Evolutionary conservation across 2,797 vertebrate genomes (phyloP).

Genomic region (Rachycentron canadum): DNA sequence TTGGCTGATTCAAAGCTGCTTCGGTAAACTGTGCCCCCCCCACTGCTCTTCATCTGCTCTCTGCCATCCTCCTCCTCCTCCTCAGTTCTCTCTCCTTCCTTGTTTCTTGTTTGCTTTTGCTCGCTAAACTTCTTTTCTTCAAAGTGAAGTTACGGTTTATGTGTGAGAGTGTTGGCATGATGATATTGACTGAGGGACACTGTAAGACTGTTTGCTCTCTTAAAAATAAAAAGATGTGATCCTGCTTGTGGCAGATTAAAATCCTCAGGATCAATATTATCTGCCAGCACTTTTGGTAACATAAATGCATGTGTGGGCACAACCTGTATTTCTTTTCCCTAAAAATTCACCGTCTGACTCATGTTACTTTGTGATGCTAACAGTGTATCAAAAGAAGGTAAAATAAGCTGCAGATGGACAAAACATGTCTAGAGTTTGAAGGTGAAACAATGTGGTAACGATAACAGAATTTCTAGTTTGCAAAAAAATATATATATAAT

Average conservation of each 20-base stretch:
- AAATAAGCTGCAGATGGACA: constrained; percentile 68
- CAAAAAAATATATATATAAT: constrained; percentile 59
- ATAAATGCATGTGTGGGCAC: constrained; percentile 70
- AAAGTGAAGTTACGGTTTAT: constrained; percentile 64
- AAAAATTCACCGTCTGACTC: constrained; percentile 53
- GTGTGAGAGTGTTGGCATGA: constrained; percentile 61
- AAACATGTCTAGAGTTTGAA: constrained; percentile 52
- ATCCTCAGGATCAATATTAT: constrained; percentile 56
- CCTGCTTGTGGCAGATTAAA: constrained; percentile 38
- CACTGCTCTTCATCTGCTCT: constrained; percentile 73
- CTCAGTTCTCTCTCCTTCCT: constrained; percentile 46
- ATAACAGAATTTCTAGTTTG: constrained; percentile 59
- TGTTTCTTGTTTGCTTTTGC: constrained; percentile 54
- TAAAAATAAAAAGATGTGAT: constrained; percentile 21
- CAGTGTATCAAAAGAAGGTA: constrained; percentile 64
- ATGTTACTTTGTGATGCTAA: constrained; percentile 72
- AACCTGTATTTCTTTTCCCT: constrained; percentile 59
- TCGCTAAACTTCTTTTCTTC: constrained; percentile 57
- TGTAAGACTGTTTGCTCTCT: constrained; percentile 45
- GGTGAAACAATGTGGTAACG: constrained; percentile 54
- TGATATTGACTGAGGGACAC: constrained; percentile 59
- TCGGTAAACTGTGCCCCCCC: constrained; percentile 82
- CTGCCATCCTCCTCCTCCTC: constrained; percentile 39
- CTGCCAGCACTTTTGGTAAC: constrained; percentile 69
- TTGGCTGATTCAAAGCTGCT: constrained; percentile 86